phyloP scores from a whole-genome alignment of 2,113 vertebrate species.

The human (Homo sapiens) region GRCh38 chrX:127753001-127753500 shows the following conservation, averaged over 20 bases:
- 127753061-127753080: too few species aligned
- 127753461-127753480: too few species aligned
- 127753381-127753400: not conserved
- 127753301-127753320: not conserved
- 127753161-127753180: not conserved
- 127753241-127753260: too few species aligned
- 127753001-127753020: too few species aligned
- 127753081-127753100: too few species aligned
- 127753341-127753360: not conserved
- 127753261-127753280: not conserved
- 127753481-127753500: too few species aligned
- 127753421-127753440: too few species aligned
- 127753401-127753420: not conserved
- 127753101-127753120: too few species aligned
- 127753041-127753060: too few species aligned
- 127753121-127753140: too few species aligned
- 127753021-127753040: too few species aligned
- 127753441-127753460: too few species aligned
- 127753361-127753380: not conserved
- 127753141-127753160: not conserved
- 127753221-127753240: not conserved
- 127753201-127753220: not conserved
- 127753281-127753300: not conserved
- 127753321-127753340: not conserved
- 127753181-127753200: not conserved